Base-by-base conservation (phyloP, 2,888 invertebrate species). In the Leucophenga maculata region DNA sequence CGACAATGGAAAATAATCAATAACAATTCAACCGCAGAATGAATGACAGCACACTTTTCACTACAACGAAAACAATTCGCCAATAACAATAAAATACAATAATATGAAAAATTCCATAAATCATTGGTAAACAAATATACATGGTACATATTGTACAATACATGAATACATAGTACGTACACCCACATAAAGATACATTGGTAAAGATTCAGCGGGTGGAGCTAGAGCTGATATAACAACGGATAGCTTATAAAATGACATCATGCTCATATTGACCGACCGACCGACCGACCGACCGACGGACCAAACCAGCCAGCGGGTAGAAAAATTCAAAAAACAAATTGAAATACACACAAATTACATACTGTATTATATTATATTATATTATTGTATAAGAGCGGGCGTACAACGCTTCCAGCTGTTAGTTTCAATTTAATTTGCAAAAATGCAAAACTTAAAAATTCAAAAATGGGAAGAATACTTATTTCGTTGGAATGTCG, bases 221-320 rank as follows among this genome's bases (percentile, higher is more conserved):
- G 8, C 6, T 11, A 39, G 39, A 39, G 39, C 11, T 6, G 6
- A 50, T 16, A 16, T n/a, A 50, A 18, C 46, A 46, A n/a, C 46
- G n/a, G 50, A 39, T 39, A 57, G 57, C 22, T 44, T 46, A 22
- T 64, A 64, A 64, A 48, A 64, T 64, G 62, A 64, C 62, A 64
- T 64, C 62, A 64, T 64, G 20, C n/a, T 6, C 44, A 60, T 60
- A 60, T 39, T 60, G 60, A 39, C 44, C 60, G n/a, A 22, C 22
- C 44, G 46, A 14, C n/a, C n/a, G n/a, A n/a, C n/a, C n/a, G 60
- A 39, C 44, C 60, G n/a, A 22, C 22, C 44, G 46, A 14, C n/a
- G n/a, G n/a, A n/a, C n/a, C n/a, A n/a, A n/a, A n/a, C n/a, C n/a
- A n/a, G n/a, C n/a, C n/a, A n/a, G n/a, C n/a, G n/a, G n/a, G n/a